These are phyloP conservation scores for Siniperca knerii DNA, from an alignment of 2,113 vertebrate species.

Conservation along the genomic window DNA sequence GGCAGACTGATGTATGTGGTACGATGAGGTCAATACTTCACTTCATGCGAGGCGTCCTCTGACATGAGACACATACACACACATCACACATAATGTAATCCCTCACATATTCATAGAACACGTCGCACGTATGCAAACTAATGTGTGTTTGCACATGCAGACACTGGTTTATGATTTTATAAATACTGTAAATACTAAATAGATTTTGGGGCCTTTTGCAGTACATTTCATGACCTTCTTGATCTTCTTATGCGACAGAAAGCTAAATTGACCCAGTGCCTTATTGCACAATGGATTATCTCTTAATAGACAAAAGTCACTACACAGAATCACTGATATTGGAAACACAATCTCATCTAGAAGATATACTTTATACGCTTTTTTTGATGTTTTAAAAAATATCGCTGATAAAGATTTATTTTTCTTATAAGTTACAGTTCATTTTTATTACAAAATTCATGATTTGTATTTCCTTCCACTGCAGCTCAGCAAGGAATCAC, in stretches of 20 bases:
- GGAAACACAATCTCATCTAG: background rate
- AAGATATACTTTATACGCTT: background rate
- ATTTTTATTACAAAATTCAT: background rate
- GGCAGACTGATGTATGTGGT: conserved; percentile 62
- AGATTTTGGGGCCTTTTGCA: conserved; percentile 4
- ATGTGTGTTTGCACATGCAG: conserved; percentile 6
- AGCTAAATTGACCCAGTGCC: background rate
- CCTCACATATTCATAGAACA: conserved; percentile 11
- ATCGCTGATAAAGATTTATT: background rate
- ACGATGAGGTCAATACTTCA: conserved; percentile 74
- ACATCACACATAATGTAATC: background rate
- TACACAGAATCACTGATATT: background rate
- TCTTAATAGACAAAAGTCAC: background rate
- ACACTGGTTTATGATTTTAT: background rate
- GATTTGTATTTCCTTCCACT: background rate
- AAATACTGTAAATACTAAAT: background rate
- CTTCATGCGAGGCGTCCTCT: conserved; percentile 46
- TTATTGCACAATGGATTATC: background rate
- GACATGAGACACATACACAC: conserved; percentile 23
- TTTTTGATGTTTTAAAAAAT: background rate
- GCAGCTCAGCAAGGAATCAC: background rate
- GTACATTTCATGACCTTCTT: background rate
- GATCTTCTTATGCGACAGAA: background rate
- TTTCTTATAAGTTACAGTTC: background rate
- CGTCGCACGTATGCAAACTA: conserved; percentile 2